Percentiles rank a stretch among this genome's conserved stretches.
Evolutionary conservation across 2,113 vertebrate species (phyloP).

Genomic region (Hippoglossus stenolepis): DNA sequence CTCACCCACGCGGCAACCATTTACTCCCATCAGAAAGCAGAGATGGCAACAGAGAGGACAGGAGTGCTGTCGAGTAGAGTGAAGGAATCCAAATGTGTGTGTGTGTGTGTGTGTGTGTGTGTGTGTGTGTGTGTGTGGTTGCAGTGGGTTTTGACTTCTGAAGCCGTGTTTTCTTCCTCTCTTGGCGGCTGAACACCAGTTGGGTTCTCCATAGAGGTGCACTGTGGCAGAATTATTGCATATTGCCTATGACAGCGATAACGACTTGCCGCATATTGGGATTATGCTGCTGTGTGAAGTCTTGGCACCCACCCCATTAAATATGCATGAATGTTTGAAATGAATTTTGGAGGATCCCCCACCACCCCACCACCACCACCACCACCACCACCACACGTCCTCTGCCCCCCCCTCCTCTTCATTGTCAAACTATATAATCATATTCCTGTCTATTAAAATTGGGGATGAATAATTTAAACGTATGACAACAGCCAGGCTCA

Average conservation of each 20-base stretch:
- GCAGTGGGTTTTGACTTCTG: slow-evolving; percentile 18
- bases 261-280: slow-evolving; percentile 66
- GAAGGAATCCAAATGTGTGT: slow-evolving; percentile 18
- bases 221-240: slow-evolving; percentile 63
- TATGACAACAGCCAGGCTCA: slow-evolving; percentile 65
- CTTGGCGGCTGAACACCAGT: slow-evolving; percentile 51
- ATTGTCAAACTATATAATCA: slow-evolving; percentile 77
- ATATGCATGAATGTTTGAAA: slow-evolving; percentile 81
- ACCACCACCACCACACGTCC: not conserved
- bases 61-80: slow-evolving; percentile 36
- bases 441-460: slow-evolving; percentile 79
- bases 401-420: slow-evolving; percentile 13
- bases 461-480: slow-evolving; percentile 75
- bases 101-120: not conserved
- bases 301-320: slow-evolving; percentile 70
- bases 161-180: slow-evolving; percentile 2
- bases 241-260: slow-evolving; percentile 70
- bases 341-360: slow-evolving; percentile 71
- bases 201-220: slow-evolving; percentile 60
- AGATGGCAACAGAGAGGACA: not conserved
- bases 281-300: slow-evolving; percentile 73
- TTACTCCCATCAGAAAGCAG: slow-evolving; percentile 32
- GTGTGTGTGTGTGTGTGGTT: not conserved
- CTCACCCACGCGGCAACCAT: slow-evolving; percentile 38
- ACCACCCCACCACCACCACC: not conserved